Percentiles rank a stretch among this genome's conserved stretches.
phyloP scores from a whole-genome alignment of 2,888 invertebrate species.

The Mycalesis mineus region DNA sequence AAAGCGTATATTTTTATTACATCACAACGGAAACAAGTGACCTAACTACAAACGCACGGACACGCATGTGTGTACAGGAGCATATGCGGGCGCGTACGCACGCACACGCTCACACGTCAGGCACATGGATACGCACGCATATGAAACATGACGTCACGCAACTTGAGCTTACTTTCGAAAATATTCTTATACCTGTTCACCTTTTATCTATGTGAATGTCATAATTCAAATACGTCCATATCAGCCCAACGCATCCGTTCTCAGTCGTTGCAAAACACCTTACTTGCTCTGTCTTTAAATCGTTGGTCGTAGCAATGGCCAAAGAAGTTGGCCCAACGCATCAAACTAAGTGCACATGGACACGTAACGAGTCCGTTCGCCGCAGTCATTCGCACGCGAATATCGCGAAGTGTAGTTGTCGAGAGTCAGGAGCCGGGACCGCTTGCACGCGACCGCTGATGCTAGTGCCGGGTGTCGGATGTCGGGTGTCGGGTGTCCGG shows the following conservation, averaged over 20 bases:
- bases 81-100: neutral
- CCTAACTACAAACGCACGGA: neutral
- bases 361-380: neutral
- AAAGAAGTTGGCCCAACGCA: too few relatives aligned
- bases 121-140: too few relatives aligned
- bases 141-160: too few relatives aligned
- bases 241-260: too few relatives aligned
- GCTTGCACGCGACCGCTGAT: neutral
- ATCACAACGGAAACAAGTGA: neutral
- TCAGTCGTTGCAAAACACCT: too few relatives aligned
- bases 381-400: neutral
- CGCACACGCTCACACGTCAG: neutral
- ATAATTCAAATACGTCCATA: too few relatives aligned
- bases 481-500: constrained; percentile 16
- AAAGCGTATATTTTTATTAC: constrained; percentile 2
- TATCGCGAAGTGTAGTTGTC: neutral
- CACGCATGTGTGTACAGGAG: neutral
- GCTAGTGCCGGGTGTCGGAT: neutral
- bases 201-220: too few relatives aligned
- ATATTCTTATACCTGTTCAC: too few relatives aligned
- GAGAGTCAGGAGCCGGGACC: neutral
- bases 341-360: neutral
- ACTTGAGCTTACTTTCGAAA: too few relatives aligned
- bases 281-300: too few relatives aligned
- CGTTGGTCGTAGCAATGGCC: too few relatives aligned